Percentiles rank a stretch among this genome's conserved stretches.
Conservation (phyloP, 2,797 vertebrate genomes). For the Anguilla anguilla region DNA sequence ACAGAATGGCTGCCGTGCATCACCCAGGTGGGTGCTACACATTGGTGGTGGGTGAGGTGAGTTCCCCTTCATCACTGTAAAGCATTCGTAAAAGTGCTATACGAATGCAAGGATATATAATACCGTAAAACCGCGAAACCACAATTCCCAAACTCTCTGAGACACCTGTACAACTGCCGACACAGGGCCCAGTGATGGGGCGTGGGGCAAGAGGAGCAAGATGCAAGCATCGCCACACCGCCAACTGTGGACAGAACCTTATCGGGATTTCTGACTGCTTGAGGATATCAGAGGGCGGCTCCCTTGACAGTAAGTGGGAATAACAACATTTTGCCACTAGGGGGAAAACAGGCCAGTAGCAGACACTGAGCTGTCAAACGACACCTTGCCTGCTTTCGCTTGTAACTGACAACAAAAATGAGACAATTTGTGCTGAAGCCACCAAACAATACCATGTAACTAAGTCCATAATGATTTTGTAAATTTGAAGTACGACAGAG, state of each 20-base stretch:
- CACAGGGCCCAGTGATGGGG: not conserved
- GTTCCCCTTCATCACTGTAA: too few relatives aligned
- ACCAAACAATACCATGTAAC: not conserved
- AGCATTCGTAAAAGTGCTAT: too few relatives aligned
- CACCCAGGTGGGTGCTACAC: too few relatives aligned
- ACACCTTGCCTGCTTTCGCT: slow-evolving; percentile 38
- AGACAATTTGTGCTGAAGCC: not conserved
- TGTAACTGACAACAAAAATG: slow-evolving; percentile 31
- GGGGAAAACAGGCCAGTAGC: slow-evolving; percentile 31
- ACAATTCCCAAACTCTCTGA: not conserved
- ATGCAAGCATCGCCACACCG: not conserved
- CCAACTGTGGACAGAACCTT: not conserved
- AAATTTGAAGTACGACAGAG: not conserved
- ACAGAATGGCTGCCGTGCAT: too few relatives aligned
- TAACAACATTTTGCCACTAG: slow-evolving; percentile 28
- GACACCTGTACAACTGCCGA: not conserved
- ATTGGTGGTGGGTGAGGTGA: too few relatives aligned
- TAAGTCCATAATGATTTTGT: not conserved
- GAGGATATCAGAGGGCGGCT: not conserved
- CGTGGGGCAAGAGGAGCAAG: not conserved
- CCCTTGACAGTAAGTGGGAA: not conserved
- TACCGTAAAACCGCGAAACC: not conserved
- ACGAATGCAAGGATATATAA: not conserved
- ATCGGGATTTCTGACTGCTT: not conserved
- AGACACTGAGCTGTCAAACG: slow-evolving; percentile 4